Percentiles rank a stretch among this genome's conserved stretches.
Conservation (phyloP, 2,797 vertebrate species). For the Hapalemur alaotrensis region DNA sequence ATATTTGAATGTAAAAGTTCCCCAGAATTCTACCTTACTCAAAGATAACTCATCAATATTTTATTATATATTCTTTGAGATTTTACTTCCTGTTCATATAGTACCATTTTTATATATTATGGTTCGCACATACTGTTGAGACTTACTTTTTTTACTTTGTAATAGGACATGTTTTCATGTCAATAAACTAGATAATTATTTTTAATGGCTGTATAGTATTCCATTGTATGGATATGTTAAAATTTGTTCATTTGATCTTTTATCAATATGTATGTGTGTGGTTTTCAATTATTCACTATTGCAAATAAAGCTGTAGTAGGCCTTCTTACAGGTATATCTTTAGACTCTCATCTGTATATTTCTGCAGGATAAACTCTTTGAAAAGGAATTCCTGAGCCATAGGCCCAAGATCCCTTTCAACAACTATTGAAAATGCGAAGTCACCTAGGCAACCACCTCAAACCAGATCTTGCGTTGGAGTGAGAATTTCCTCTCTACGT, state of each 20-base stretch:
- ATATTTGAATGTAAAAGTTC: background rate
- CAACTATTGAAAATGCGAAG: background rate
- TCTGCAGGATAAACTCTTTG: constrained; percentile 14
- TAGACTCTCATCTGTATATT: background rate
- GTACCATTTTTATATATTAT: background rate
- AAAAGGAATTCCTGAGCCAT: background rate
- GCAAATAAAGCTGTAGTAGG: background rate
- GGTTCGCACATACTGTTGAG: background rate
- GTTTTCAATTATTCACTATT: background rate
- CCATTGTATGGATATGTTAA: background rate
- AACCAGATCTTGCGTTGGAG: constrained; percentile 34
- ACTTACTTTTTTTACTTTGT: background rate
- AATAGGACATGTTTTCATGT: background rate
- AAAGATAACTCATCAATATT: background rate
- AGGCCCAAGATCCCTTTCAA: constrained; percentile 13
- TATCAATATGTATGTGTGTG: background rate
- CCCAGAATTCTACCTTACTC: background rate
- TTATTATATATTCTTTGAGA: background rate
- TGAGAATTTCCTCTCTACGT: constrained; percentile 37
- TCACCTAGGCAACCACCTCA: constrained; percentile 39
- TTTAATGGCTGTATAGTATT: constrained; percentile 44
- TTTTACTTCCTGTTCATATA: background rate
- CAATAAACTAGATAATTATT: background rate
- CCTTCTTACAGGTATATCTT: background rate
- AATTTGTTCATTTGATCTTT: background rate